Evolutionary conservation across 37 sponge, comb jelly and placozoan species (phyloP), one percentile per base, ranked within the genome.

Genomic region (Chondrilla cf. caribensis): DNA sequence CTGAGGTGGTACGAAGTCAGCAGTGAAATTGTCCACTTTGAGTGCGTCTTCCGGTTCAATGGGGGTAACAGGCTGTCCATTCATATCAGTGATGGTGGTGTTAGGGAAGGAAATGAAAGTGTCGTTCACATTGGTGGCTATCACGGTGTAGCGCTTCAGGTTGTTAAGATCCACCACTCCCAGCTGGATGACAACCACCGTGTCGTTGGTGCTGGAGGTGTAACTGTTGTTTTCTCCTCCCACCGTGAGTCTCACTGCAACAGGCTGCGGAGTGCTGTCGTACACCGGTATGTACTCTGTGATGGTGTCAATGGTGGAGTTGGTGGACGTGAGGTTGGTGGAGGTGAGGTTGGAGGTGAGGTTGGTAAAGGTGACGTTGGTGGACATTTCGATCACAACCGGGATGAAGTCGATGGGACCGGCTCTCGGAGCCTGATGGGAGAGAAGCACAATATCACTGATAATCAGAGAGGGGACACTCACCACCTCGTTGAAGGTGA

Each of bases 401-500:
- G 44, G 41, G 24, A 73, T 22, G 41, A 43, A n/a, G 2, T 22
- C 41, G 7, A 39, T n/a, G 2, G 35, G 35, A 14, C 51, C 51
- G 1, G 29, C 32, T 2, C 43, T 41, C 8, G 76, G 76, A 73
- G 41, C 2, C 15, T 58, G 38, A 60, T 58, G 40, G 29, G 89
- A 82, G 47, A 75, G 89, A 22, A 94, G 24, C 14, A 81, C 82
- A 60, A 94, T 84, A 19, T 88, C 86, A 25, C 36, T n/a, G n/a
- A 90, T 84, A 24, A 75, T 58, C n/a, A 94, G 82, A 33, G 84
- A 82, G 6, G 91, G 84, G 2, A 72, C 89, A 81, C 88, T 88
- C 15, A 96, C 91, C 1, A 93, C 93, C 70, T 96, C 96, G 62
- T 93, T 89, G 58, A 96, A 96, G 2, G 96, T 93, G 41, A 96